Conservation (phyloP, 2,797 vertebrate species). For the Peromyscus nudipes region DNA sequence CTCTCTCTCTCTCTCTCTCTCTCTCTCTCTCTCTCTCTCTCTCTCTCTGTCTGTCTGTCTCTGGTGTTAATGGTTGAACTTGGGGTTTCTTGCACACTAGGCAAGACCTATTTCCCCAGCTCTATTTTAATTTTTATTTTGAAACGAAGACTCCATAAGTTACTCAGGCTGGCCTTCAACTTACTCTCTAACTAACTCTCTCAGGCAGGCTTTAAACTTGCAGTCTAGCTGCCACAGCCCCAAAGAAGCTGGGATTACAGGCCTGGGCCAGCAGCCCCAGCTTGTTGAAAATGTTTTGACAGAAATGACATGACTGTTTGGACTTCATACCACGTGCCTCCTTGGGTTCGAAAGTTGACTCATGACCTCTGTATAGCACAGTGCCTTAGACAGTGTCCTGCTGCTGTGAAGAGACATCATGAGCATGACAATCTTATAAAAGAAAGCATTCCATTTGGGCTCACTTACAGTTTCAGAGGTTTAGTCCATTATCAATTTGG, state of each 20-base stretch:
- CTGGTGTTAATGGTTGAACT: not conserved
- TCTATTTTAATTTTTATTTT: not conserved
- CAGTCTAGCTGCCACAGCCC: not conserved
- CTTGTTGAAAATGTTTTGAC: not conserved
- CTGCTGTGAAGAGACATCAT: not conserved
- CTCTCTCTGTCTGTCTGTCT: no score
- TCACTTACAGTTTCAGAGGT: not conserved
- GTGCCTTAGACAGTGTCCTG: not conserved
- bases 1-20: not conserved
- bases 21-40: not conserved
- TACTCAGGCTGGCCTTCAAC: not conserved
- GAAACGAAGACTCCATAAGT: not conserved
- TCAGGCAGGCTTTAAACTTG: not conserved
- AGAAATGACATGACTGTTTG: not conserved
- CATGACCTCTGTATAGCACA: not conserved
- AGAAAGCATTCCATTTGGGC: not conserved
- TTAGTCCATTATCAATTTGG: not conserved
- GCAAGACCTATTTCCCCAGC: not conserved
- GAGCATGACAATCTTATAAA: not conserved
- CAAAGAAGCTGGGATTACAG: not conserved
- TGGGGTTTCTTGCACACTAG: not conserved
- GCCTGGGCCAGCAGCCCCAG: not conserved
- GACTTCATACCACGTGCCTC: not conserved
- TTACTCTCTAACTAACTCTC: not conserved
- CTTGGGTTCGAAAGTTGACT: not conserved